A percentile compares a stretch with the other conserved stretches of the same genome.
These are phyloP conservation scores for Lagopus muta DNA, from an alignment of 2,113 vertebrate genomes.

Conservation along the genomic window DNA sequence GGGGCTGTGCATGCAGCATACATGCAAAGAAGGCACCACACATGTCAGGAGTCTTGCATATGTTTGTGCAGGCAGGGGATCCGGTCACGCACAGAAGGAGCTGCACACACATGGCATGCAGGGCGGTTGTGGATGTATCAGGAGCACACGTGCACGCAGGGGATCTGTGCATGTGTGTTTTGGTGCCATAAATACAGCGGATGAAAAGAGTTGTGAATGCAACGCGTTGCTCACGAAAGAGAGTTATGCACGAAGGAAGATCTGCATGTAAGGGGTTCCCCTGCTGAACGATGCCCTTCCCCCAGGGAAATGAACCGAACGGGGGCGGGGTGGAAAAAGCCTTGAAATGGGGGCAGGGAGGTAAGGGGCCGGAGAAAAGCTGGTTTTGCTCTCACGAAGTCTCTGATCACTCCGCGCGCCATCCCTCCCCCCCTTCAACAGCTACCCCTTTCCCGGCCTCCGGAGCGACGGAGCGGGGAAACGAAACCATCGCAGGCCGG, in stretches of 20 bases:
- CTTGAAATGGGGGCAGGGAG: not conserved
- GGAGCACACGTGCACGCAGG: accelerated
- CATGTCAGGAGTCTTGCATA: not conserved
- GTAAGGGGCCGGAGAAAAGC: not conserved
- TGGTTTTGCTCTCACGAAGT: accelerated
- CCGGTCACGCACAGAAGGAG: accelerated
- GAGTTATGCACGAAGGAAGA: not conserved
- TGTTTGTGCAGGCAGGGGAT: no score
- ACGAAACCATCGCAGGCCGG: not conserved
- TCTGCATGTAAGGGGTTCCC: accelerated
- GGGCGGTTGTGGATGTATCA: not conserved
- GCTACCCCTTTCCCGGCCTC: accelerated
- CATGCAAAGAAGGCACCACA: not conserved
- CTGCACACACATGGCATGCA: not conserved
- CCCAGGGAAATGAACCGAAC: not conserved
- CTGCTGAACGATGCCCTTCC: not conserved
- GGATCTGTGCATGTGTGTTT: not conserved
- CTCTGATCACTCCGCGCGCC: accelerated
- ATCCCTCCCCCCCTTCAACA: no score
- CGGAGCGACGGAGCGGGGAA: not conserved
- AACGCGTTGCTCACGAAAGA: not conserved
- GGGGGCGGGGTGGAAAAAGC: not conserved
- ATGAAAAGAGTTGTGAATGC: not conserved
- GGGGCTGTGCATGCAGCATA: not conserved
- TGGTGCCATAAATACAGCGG: not conserved